phyloP scores from a whole-genome alignment of 2,113 vertebrate genomes.

The Gambusia holbrooki region DNA sequence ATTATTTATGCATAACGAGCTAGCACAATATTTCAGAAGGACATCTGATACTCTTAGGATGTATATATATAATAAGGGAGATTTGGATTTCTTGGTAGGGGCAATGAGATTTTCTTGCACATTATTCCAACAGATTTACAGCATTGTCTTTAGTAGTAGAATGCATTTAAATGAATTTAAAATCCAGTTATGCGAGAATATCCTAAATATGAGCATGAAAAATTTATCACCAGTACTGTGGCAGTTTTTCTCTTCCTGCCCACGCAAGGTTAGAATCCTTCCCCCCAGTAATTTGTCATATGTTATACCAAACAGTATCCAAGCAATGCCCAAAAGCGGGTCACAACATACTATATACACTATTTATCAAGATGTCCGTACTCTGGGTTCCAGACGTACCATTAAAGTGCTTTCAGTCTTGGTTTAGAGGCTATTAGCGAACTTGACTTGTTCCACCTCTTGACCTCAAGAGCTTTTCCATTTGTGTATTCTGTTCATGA shows the following conservation, averaged over 20 bases:
- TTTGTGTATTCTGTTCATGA: not conserved
- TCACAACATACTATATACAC: conserved; percentile 31
- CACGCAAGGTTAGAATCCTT: conserved; percentile 11
- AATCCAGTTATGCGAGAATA: not conserved
- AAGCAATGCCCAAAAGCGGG: conserved; percentile 29
- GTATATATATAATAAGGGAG: conserved; percentile 26
- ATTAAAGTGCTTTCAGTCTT: conserved; percentile 47
- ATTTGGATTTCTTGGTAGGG: conserved; percentile 18
- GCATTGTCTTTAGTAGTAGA: not conserved
- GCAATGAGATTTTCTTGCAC: conserved; percentile 3
- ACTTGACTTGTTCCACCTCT: conserved; percentile 53
- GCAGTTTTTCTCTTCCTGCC: conserved; percentile 1
- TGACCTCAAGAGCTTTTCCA: conserved; percentile 44
- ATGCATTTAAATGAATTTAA: not conserved
- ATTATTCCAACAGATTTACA: conserved; percentile 1
- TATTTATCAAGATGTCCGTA: conserved; percentile 58
- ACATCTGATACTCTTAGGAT: conserved; percentile 13
- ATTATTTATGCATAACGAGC: conserved; percentile 47
- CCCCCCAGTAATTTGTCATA: conserved; percentile 18
- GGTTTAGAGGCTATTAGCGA: conserved; percentile 58
- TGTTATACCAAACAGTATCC: conserved; percentile 31
- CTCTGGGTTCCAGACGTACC: conserved; percentile 48
- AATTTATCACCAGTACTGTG: not conserved
- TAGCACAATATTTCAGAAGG: conserved; percentile 36
- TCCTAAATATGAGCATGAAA: not conserved